phyloP scores from a whole-genome alignment of 2,797 vertebrate genomes.

The Rhynchonycteris naso region DNA sequence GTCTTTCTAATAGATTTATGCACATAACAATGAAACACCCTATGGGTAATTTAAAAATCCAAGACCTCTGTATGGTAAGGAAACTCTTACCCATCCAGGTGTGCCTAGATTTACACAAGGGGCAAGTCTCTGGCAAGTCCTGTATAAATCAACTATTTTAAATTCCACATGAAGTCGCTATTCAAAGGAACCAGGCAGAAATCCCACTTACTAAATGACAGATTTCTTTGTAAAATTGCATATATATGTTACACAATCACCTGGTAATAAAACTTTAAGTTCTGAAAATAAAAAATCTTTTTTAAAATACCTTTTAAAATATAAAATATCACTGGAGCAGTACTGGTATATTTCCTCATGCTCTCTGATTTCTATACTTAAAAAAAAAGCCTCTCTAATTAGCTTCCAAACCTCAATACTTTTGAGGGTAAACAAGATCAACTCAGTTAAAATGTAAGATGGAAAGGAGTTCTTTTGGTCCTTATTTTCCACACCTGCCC shows the following conservation, averaged over 20 bases:
- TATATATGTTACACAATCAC: not conserved
- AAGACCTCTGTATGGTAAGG: not conserved
- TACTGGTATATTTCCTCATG: not conserved
- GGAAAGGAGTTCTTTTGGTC: not conserved
- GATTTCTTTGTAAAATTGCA: not conserved
- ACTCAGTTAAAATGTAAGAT: not conserved
- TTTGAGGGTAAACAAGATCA: not conserved
- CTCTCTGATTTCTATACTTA: not conserved
- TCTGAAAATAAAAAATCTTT: slow-evolving; percentile 20
- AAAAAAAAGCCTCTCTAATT: not conserved
- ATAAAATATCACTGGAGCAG: not conserved
- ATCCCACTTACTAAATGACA: slow-evolving; percentile 21
- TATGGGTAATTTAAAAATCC: not conserved
- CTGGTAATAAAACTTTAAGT: not conserved
- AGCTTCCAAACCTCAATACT: not conserved
- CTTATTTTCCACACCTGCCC: not conserved
- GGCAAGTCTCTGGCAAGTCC: not conserved
- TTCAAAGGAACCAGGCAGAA: slow-evolving; percentile 36
- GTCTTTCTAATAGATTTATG: not conserved
- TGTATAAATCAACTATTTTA: not conserved
- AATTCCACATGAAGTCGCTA: not conserved
- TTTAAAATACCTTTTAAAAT: slow-evolving; percentile 13
- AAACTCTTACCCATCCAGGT: not conserved
- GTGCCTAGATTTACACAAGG: not conserved
- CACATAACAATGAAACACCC: not conserved